A percentile compares a stretch with the other conserved stretches of the same genome.
Evolutionary conservation across 2,888 invertebrate species (phyloP).

Genomic region (Pristionchus exspectatus): DNA sequence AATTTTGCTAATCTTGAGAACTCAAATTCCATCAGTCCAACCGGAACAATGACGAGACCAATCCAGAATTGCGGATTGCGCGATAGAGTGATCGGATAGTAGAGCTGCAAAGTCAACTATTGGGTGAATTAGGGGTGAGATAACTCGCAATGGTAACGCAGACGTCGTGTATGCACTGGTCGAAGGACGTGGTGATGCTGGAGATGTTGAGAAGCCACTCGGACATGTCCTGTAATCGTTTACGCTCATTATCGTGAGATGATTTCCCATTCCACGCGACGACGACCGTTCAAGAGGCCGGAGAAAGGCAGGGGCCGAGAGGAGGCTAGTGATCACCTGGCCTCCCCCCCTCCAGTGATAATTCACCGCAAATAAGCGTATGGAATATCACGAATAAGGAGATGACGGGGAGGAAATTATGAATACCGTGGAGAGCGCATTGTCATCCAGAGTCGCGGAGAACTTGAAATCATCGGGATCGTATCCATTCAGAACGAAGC

Average conservation of each 20-base stretch:
- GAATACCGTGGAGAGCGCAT: not conserved
- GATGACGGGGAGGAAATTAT: not conserved
- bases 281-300: too few relatives aligned
- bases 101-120: not conserved
- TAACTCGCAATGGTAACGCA: not conserved
- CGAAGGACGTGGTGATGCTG: not conserved
- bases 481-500: conserved; percentile 20
- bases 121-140: too few relatives aligned
- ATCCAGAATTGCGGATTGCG: conserved; percentile 39
- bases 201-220: not conserved
- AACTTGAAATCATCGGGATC: not conserved
- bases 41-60: conserved; percentile 34
- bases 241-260: too few relatives aligned
- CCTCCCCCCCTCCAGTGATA: too few relatives aligned
- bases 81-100: not conserved
- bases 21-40: too few relatives aligned
- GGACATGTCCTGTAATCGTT: conserved; percentile 23
- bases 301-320: too few relatives aligned
- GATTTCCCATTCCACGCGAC: too few relatives aligned
- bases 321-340: too few relatives aligned
- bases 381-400: too few relatives aligned
- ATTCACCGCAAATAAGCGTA: too few relatives aligned
- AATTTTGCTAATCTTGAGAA: too few relatives aligned
- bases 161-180: not conserved
- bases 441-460: not conserved